A percentile compares a stretch with the other conserved stretches of the same genome.
Evolutionary conservation across 2,797 vertebrate genomes (phyloP).

Genomic region (Emydoidea blandingii): DNA sequence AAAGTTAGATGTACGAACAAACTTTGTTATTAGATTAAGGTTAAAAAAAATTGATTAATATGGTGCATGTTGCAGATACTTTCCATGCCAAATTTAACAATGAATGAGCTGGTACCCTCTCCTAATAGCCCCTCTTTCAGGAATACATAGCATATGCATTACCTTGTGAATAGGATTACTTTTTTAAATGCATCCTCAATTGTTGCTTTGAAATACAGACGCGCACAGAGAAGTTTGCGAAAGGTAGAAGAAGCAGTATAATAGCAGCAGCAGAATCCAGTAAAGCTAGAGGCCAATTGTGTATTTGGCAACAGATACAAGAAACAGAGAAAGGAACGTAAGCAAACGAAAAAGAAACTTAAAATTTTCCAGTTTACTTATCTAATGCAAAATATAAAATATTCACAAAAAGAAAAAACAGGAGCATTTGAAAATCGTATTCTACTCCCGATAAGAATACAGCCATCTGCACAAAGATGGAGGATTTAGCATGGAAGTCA

Average conservation of each 20-base stretch:
- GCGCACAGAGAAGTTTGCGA: constrained; percentile 53
- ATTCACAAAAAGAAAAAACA: background rate
- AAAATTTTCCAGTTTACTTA: constrained; percentile 8
- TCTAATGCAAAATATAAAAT: background rate
- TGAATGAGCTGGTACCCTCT: background rate
- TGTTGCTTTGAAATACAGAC: constrained; percentile 67
- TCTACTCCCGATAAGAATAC: background rate
- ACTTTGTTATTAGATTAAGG: background rate
- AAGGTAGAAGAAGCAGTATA: constrained; percentile 58
- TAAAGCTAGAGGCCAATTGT: constrained; percentile 55
- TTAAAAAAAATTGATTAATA: background rate
- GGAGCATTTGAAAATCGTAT: accelerated
- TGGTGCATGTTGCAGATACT: background rate
- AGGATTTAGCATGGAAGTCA: background rate
- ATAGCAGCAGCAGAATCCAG: constrained; percentile 64
- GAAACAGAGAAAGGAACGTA: constrained; percentile 37
- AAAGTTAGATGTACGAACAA: background rate
- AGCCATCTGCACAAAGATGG: background rate
- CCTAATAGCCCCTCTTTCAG: background rate
- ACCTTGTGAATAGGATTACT: constrained; percentile 66
- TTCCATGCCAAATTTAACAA: background rate
- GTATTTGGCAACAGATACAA: constrained; percentile 51
- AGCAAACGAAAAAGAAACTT: constrained; percentile 29
- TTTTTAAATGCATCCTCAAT: constrained; percentile 56
- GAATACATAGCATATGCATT: constrained; percentile 35